phyloP scores from a whole-genome alignment of 2,797 vertebrate genomes.

The Gymnothorax javanicus region DNA sequence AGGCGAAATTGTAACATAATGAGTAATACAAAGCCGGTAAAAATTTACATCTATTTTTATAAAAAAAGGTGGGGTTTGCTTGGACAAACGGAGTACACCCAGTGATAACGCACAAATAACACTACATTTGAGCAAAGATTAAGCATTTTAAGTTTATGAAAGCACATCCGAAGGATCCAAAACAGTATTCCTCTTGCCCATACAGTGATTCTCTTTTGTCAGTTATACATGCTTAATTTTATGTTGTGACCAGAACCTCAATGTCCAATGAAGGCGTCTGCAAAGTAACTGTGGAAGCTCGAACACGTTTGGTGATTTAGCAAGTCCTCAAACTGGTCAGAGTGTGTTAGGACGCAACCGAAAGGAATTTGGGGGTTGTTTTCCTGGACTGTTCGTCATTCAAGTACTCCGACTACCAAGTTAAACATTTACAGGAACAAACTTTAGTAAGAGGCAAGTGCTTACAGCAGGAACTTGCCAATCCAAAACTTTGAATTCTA shows the following conservation, averaged over 20 bases:
- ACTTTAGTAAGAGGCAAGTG: background rate
- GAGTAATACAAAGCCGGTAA: no score
- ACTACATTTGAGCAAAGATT: no score
- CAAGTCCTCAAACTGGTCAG: background rate
- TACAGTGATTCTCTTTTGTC: background rate
- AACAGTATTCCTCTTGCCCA: background rate
- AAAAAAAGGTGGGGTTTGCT: no score
- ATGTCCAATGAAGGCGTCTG: background rate
- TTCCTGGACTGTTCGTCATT: constrained; percentile 10
- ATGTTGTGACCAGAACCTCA: background rate
- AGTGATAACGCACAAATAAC: no score
- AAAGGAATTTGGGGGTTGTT: constrained; percentile 27
- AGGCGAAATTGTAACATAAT: no score
- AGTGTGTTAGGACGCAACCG: constrained; percentile 1
- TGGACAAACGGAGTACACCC: no score
- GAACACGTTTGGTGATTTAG: background rate
- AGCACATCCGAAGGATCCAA: no score
- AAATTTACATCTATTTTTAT: no score
- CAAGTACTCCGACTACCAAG: constrained; percentile 13
- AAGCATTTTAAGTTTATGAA: no score
- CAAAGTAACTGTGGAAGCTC: background rate
- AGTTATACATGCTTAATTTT: background rate
- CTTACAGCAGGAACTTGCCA: background rate
- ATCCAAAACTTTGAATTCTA: background rate
- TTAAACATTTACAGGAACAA: constrained; percentile 18